phyloP scores from a whole-genome alignment of 2,797 vertebrate genomes.

The Chelidonichthys spinosus region DNA sequence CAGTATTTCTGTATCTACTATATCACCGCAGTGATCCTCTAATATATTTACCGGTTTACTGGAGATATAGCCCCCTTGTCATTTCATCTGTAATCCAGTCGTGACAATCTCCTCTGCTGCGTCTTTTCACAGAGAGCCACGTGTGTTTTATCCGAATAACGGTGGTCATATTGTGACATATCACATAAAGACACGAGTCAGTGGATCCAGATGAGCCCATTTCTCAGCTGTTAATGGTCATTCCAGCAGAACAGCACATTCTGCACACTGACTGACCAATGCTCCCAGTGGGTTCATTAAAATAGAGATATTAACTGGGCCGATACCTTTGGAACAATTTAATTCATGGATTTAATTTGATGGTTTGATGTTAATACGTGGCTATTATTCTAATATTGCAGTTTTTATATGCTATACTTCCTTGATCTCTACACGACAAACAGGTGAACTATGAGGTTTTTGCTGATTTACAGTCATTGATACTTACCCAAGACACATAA shows the following conservation, averaged over 20 bases:
- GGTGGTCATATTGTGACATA: slow-evolving; percentile 28
- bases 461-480: background rate
- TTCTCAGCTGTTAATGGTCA: slow-evolving; percentile 56
- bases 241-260: slow-evolving; percentile 29
- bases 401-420: background rate
- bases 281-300: slow-evolving; percentile 29
- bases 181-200: slow-evolving; percentile 47
- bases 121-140: slow-evolving; percentile 46
- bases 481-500: background rate
- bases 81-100: slow-evolving; percentile 54
- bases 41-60: slow-evolving; percentile 35
- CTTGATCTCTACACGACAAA: background rate
- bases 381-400: background rate
- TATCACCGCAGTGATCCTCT: slow-evolving; percentile 47
- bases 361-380: slow-evolving; percentile 1
- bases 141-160: slow-evolving; percentile 56
- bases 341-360: background rate
- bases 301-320: background rate
- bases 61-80: background rate
- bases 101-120: slow-evolving; percentile 39
- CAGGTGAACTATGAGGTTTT: background rate
- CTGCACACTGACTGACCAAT: slow-evolving; percentile 20
- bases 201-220: slow-evolving; percentile 55
- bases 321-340: background rate
- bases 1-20: slow-evolving; percentile 28